These are phyloP conservation scores for Neuroscelio doddi DNA, from an alignment of 2,888 invertebrate genomes.

Conservation along the genomic window DNA sequence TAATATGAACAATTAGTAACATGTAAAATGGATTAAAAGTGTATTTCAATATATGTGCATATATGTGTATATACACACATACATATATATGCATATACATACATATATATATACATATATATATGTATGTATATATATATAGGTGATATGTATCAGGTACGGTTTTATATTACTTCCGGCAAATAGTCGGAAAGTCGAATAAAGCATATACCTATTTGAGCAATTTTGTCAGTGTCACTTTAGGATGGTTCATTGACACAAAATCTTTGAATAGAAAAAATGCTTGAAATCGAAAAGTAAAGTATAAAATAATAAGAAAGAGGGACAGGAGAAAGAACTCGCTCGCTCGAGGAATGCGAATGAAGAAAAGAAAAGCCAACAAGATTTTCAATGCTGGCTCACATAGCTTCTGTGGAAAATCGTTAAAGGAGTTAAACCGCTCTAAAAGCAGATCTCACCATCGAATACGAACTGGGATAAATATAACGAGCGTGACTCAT, in stretches of 20 bases:
- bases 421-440: slow-evolving; percentile 74
- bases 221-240: slow-evolving; percentile 58
- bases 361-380: slow-evolving; percentile 33
- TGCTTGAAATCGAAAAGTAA: slow-evolving; percentile 16
- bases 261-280: slow-evolving; percentile 40
- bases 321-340: slow-evolving; percentile 4
- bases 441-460: slow-evolving; percentile 50
- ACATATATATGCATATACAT: no score
- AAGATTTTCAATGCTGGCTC: slow-evolving; percentile 76
- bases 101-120: slow-evolving; percentile 10
- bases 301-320: slow-evolving; percentile 33
- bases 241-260: slow-evolving; percentile 48
- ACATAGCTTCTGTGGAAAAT: slow-evolving; percentile 79
- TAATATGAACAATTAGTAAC: no score
- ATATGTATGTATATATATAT: slow-evolving; percentile 41
- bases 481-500: slow-evolving; percentile 2
- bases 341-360: slow-evolving; percentile 47
- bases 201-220: slow-evolving; percentile 49
- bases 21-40: no score
- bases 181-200: slow-evolving; percentile 58
- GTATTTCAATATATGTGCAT: no score
- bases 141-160: slow-evolving; percentile 28
- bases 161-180: slow-evolving; percentile 73
- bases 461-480: not conserved
- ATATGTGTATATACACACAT: no score